Evolutionary conservation across 1,140 invertebrate species (phyloP), one percentile per base, ranked within the genome.

Genomic region (Tetramorium simillimum): DNA sequence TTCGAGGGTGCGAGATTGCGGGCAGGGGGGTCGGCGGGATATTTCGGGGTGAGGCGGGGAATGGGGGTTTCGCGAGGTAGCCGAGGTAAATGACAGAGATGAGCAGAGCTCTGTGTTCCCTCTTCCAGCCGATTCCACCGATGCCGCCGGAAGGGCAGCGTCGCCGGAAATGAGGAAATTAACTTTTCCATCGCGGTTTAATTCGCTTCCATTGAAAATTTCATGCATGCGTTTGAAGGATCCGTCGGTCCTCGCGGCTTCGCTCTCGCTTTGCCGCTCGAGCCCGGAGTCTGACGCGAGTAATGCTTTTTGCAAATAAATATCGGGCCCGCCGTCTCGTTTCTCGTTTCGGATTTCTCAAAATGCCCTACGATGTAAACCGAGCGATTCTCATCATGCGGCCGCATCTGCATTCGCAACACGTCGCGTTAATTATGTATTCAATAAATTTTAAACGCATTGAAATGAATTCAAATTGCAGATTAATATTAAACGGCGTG

Each of bases 381-480:
- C 53, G 40, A 84, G 40, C 24, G 53, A 82, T 84, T 37, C 16
- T 33, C 14, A 53, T 63, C 69, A 58, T 49, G 53, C 63, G 53
- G 1, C 63, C 78, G 65, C 81, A 91, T 91, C 91, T 86, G 81
- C 86, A 92, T 93, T 93, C 90, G 84, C 77, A 92, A 91, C 90
- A 86, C 77, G 90, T 56, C 84, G 91, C 72, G 88, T 93, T 92
- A 92, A 94, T 94, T 94, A 93, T 93, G 92, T 91, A 93, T 93
- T 94, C 92, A 94, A 95, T 95, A 92, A 94, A 94, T 94, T 93
- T 93, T 92, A 93, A 94, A 92, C 91, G 88, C 90, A 94, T 94
- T 93, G 88, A 94, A 95, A 95, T 94, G 90, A 94, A 93, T 95
- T 95, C 93, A 93, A 95, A 95, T 95, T 93, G 93, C 90, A 93